phyloP scores from a whole-genome alignment of 1,140 invertebrate species.

The Dinoponera quadriceps region DNA sequence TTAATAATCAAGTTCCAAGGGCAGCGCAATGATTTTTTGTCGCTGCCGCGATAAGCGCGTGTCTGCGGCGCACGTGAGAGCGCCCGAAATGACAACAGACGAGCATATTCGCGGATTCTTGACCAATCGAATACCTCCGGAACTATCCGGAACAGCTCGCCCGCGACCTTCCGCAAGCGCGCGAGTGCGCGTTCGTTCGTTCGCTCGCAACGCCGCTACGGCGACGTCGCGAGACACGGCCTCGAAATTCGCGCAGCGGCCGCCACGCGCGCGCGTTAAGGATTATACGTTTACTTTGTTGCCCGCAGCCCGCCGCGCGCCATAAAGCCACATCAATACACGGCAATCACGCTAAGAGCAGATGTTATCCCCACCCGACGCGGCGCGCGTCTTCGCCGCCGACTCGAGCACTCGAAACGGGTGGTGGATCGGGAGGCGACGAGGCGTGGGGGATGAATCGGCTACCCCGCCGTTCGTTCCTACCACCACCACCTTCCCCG shows the following conservation, averaged over 20 bases:
- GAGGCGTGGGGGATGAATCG: conserved; percentile 58
- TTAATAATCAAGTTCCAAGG: too few relatives aligned
- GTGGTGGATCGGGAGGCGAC: conserved; percentile 18
- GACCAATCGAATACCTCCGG: conserved; percentile 30
- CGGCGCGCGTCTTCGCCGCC: conserved; percentile 34
- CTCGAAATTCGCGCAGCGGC: conserved; percentile 63
- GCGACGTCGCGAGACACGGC: too few relatives aligned
- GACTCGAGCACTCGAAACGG: conserved; percentile 38
- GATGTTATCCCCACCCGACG: conserved; percentile 80
- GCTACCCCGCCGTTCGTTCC: conserved; percentile 13
- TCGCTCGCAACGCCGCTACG: conserved; percentile 23
- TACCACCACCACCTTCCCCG: background rate
- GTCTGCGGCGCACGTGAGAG: background rate
- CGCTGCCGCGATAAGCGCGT: background rate
- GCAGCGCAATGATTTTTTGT: too few relatives aligned
- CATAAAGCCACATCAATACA: conserved; percentile 84
- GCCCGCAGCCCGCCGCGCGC: conserved; percentile 74
- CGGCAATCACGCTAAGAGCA: conserved; percentile 84
- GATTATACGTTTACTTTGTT: conserved; percentile 77
- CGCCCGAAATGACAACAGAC: background rate
- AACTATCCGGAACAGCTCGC: conserved; percentile 37
- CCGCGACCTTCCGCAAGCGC: conserved; percentile 38
- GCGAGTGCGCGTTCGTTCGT: background rate
- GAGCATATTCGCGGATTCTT: conserved; percentile 19
- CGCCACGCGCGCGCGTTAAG: conserved; percentile 49